A percentile compares a stretch with the other conserved stretches of the same genome.
phyloP scores from a whole-genome alignment of 2,888 invertebrate genomes.

The Omphaloscelis lunosa region DNA sequence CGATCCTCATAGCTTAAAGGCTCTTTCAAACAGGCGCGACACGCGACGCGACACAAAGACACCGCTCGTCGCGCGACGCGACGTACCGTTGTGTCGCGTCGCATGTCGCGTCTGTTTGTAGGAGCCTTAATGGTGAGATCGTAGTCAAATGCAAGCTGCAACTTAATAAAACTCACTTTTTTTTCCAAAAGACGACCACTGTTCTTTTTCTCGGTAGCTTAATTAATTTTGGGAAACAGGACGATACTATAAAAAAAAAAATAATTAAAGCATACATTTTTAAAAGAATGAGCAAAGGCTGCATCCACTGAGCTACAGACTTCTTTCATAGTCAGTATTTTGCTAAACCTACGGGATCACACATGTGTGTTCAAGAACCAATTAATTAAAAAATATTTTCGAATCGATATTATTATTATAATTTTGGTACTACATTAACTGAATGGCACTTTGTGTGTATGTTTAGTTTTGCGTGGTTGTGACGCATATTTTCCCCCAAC shows the following conservation, averaged over 20 bases:
- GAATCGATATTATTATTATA: constrained; percentile 2
- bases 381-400: not conserved
- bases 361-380: not conserved
- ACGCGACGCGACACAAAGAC: too few relatives aligned
- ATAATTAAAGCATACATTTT: not conserved
- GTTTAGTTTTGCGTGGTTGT: too few relatives aligned
- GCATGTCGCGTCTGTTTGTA: too few relatives aligned
- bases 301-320: not conserved
- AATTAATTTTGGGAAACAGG: not conserved
- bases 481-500: too few relatives aligned
- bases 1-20: too few relatives aligned
- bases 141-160: not conserved
- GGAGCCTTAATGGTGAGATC: not conserved
- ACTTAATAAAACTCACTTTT: not conserved
- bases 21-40: too few relatives aligned
- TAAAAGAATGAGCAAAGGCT: not conserved
- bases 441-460: not conserved
- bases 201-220: not conserved
- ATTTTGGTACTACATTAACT: not conserved
- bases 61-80: too few relatives aligned
- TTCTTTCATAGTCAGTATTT: not conserved
- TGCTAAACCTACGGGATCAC: not conserved
- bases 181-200: too few relatives aligned
- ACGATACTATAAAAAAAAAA: too few relatives aligned
- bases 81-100: too few relatives aligned